Base-by-base conservation (phyloP, 2,888 invertebrate species). In the Harmothoe impar region DNA sequence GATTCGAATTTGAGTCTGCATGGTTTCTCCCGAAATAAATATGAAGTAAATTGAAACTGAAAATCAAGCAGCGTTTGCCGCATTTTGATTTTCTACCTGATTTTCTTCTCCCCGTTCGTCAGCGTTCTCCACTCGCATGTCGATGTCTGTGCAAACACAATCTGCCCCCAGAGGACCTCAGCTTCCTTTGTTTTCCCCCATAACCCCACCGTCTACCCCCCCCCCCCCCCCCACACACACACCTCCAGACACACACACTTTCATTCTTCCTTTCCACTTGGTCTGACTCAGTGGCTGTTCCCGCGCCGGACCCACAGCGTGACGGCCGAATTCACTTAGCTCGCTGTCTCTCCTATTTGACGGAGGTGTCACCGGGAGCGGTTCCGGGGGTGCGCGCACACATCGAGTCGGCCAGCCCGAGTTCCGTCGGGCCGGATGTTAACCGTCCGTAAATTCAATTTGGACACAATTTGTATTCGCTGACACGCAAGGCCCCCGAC, bases 361-460 rank as follows among this genome's bases (percentile, higher is more conserved):
- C 81, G 81, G 81, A 81, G 81, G 81, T 81, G 81, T 81, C 81
- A 81, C 81, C 81, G 5, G 20, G 43, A 43, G 35, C 43, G 81
- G 77, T 25, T 25, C 77, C 77, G 77, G 77, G 62, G 29, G n/a
- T 31, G 77, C 43, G 81, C 81, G 43, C 81, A 35, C 81, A 43
- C 81, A 81, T 23, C 81, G 81, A 43, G 43, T 25, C 81, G 81
- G 81, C 81, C 81, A 17, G 12, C 33, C 81, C 81, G 81, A 77
- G 81, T 43, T 43, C 81, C 35, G 81, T 35, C 35, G 20, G 35
- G 43, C 81, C 81, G 81, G 81, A 81, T 81, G 81, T 81, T 81
- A 81, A 43, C 81, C 81, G 81, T 81, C 43, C 81, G 81, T 81
- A 81, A 81, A 81, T 81, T 43, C 81, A 81, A 81, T 81, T 81